Conservation (phyloP, 2,888 invertebrate genomes). For the Lepidochrysops patricia region DNA sequence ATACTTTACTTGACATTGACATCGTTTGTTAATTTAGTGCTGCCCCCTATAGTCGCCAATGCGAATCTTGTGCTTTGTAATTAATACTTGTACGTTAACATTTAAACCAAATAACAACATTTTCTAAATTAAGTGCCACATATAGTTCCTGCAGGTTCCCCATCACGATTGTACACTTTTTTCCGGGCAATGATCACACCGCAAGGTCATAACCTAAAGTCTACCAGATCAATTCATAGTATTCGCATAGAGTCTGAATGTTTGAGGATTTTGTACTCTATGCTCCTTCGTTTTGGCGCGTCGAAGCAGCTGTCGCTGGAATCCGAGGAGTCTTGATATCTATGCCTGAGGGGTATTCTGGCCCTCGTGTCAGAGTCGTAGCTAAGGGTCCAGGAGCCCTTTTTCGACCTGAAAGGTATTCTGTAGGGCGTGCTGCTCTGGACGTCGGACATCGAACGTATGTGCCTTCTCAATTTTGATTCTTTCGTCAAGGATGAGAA, state of each 20-base stretch:
- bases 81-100: too few species aligned
- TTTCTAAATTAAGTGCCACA: too few species aligned
- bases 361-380: constrained; percentile 63
- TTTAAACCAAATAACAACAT: too few species aligned
- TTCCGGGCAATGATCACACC: not conserved
- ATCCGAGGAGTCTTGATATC: constrained; percentile 53
- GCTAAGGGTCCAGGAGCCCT: constrained; percentile 48
- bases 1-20: too few species aligned
- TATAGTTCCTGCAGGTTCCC: too few species aligned
- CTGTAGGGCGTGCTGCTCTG: constrained; percentile 63
- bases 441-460: constrained; percentile 67
- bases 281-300: constrained; percentile 41
- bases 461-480: constrained; percentile 56
- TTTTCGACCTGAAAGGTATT: constrained; percentile 47
- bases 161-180: not conserved
- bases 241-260: constrained; percentile 66
- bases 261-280: constrained; percentile 57
- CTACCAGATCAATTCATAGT: constrained; percentile 29
- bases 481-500: constrained; percentile 56
- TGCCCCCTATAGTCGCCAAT: too few species aligned
- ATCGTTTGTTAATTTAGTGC: too few species aligned
- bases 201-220: not conserved
- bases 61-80: too few species aligned
- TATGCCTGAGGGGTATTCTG: constrained; percentile 40
- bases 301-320: constrained; percentile 54